Conservation (phyloP, 2,888 invertebrate species). For the Clepsis dumicolana region DNA sequence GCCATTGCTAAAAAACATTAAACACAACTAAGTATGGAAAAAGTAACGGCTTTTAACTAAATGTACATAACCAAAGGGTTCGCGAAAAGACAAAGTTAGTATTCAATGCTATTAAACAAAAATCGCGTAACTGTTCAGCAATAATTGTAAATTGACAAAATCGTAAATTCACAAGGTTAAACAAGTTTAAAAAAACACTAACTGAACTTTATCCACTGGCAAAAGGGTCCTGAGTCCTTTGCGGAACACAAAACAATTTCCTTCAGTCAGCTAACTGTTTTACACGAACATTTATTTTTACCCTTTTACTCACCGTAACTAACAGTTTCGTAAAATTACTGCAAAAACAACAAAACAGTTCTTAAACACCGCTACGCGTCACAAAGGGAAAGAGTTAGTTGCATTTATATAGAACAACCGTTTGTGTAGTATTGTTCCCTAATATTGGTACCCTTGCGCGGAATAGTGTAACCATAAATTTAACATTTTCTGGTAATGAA, state of each 20-base stretch:
- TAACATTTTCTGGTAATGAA: conserved; percentile 60
- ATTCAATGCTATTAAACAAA: conserved; percentile 60
- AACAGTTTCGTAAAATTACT: conserved; percentile 70
- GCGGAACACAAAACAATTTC: background rate
- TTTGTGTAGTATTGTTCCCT: conserved; percentile 58
- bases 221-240: conserved; percentile 46
- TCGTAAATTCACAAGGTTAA: conserved; percentile 53
- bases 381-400: conserved; percentile 72
- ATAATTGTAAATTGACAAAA: conserved; percentile 56
- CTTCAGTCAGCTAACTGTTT: conserved; percentile 37
- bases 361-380: conserved; percentile 75
- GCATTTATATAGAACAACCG: conserved; percentile 76
- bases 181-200: background rate
- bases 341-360: conserved; percentile 55
- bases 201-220: background rate
- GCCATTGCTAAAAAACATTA: conserved; percentile 47
- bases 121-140: conserved; percentile 66
- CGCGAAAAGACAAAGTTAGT: conserved; percentile 57
- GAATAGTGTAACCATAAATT: conserved; percentile 75
- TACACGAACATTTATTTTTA: conserved; percentile 61
- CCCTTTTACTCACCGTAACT: conserved; percentile 77
- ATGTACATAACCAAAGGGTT: conserved; percentile 66
- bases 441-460: conserved; percentile 64
- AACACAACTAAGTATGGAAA: conserved; percentile 49
- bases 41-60: conserved; percentile 58